Evolutionary conservation across 2,888 invertebrate genomes (phyloP).

Genomic region (Bombyx huttoni): DNA sequence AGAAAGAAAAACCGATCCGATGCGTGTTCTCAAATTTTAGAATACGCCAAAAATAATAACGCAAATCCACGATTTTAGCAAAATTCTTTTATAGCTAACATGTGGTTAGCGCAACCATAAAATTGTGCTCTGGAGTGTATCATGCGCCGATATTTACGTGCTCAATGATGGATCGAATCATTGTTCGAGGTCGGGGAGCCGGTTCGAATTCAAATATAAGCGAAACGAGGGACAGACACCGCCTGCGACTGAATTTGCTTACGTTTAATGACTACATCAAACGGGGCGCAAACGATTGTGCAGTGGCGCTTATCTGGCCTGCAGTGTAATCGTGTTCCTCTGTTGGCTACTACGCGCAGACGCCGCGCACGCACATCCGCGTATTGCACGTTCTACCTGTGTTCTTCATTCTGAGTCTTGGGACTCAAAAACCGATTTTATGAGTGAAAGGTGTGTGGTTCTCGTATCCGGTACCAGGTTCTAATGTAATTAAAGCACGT

Average conservation of each 20-base stretch:
- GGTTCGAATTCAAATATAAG: conserved; percentile 2
- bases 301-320: conserved; percentile 35
- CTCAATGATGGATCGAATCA: conserved; percentile 51
- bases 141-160: conserved; percentile 50
- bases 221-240: conserved; percentile 5
- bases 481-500: neutral
- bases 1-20: conserved; percentile 5
- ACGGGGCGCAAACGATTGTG: conserved; percentile 47
- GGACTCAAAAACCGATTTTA: conserved; percentile 17
- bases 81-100: conserved; percentile 38
- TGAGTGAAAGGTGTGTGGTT: conserved; percentile 34
- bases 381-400: conserved; percentile 3
- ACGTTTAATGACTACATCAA: conserved; percentile 45
- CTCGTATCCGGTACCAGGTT: neutral
- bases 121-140: conserved; percentile 48
- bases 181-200: conserved; percentile 35
- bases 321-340: conserved; percentile 40
- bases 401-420: neutral
- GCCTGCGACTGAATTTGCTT: conserved; percentile 13
- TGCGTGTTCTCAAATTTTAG: conserved; percentile 9
- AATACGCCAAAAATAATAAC: conserved; percentile 20
- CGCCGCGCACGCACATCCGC: conserved; percentile 31
- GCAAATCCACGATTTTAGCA: conserved; percentile 37
- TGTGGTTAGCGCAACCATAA: conserved; percentile 45
- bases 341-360: conserved; percentile 34